Conservation (phyloP, 2,113 vertebrate species). For the Ceyx margarethae region DNA sequence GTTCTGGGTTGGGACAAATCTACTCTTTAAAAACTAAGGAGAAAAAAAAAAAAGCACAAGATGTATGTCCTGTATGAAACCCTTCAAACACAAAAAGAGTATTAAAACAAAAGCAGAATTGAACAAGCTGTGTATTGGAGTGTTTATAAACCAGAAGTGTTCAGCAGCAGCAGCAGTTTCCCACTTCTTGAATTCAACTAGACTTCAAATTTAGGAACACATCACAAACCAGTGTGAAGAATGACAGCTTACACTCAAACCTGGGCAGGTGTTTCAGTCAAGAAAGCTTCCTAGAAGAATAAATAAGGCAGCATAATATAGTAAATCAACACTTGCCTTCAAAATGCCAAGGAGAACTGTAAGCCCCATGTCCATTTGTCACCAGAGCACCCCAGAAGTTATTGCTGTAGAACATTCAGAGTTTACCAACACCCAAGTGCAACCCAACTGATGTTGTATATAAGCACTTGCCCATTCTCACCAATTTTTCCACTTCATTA, state of each 20-base stretch:
- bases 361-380: conserved; percentile 49
- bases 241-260: conserved; percentile 28
- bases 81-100: conserved; percentile 2
- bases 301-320: conserved; percentile 63
- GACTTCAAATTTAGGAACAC: conserved; percentile 5
- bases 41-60: not conserved
- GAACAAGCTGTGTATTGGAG: conserved; percentile 47
- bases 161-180: conserved; percentile 43
- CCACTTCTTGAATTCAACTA: conserved; percentile 9
- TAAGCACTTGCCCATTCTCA: conserved; percentile 76
- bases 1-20: not conserved
- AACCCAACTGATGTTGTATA: conserved; percentile 63
- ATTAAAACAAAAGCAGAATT: conserved; percentile 26
- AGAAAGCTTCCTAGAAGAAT: conserved; percentile 64
- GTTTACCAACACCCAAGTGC: conserved; percentile 69
- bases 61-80: not conserved
- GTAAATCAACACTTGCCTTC: conserved; percentile 67
- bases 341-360: conserved; percentile 53
- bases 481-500: conserved; percentile 60
- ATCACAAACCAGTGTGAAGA: conserved; percentile 18
- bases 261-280: conserved; percentile 66
- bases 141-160: conserved; percentile 67
- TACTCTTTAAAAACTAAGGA: not conserved
- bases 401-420: conserved; percentile 77
- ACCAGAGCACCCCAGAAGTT: conserved; percentile 66